Percentiles rank a stretch among this genome's conserved stretches.
Evolutionary conservation across 2,113 vertebrate genomes (phyloP).

Genomic region (Neolamprologus devosi): DNA sequence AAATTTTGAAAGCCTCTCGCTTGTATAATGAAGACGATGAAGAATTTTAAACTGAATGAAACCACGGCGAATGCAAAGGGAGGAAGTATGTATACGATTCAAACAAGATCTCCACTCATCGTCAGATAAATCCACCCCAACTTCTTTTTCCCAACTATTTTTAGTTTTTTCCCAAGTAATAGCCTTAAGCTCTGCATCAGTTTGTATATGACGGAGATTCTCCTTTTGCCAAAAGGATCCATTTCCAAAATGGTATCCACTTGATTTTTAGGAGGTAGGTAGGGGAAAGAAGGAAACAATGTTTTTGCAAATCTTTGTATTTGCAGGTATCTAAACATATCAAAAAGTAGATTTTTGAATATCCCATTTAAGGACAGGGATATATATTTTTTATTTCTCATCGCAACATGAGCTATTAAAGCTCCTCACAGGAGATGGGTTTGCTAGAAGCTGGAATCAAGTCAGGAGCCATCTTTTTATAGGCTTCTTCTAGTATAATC

Average conservation of each 20-base stretch:
- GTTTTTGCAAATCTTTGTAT: fast-evolving
- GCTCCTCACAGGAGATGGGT: neutral
- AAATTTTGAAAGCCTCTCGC: neutral
- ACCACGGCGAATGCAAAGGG: neutral
- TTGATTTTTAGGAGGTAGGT: neutral
- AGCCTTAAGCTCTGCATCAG: fast-evolving
- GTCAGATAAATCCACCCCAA: neutral
- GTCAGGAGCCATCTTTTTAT: slow-evolving; percentile 17
- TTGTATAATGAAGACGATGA: neutral
- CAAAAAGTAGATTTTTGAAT: neutral
- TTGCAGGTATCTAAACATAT: neutral
- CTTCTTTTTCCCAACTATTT: fast-evolving
- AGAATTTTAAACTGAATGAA: fast-evolving
- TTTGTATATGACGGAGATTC: no score
- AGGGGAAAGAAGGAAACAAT: neutral
- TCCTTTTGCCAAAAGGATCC: neutral
- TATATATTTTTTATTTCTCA: slow-evolving; percentile 21
- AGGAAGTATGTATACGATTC: neutral
- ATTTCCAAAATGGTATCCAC: neutral
- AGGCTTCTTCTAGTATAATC: neutral
- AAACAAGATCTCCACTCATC: neutral
- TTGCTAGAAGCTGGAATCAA: slow-evolving; percentile 39
- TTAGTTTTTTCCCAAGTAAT: neutral
- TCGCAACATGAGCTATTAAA: slow-evolving; percentile 15
- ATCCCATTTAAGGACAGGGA: neutral